Conservation (phyloP, 2,888 invertebrate genomes). For the Odontothrips loti region DNA sequence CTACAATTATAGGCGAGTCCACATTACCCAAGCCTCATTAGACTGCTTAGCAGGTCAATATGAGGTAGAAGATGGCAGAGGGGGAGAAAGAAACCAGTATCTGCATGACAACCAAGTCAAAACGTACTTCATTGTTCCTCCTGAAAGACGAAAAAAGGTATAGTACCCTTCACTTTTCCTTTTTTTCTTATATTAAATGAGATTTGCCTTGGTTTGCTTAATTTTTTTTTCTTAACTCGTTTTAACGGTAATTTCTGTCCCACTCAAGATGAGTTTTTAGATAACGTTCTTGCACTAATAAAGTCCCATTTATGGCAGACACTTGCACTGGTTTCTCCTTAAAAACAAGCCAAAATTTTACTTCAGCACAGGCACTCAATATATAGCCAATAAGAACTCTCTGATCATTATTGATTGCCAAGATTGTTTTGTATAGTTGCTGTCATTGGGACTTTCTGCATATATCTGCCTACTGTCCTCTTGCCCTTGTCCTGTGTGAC, state of each 20-base stretch:
- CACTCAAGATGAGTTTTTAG: too few species aligned
- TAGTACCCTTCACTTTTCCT: conserved; percentile 38
- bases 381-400: too few species aligned
- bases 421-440: too few species aligned
- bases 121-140: conserved; percentile 86
- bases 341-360: too few species aligned
- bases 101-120: conserved; percentile 77
- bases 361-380: too few species aligned
- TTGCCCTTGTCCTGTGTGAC: too few species aligned
- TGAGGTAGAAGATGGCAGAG: conserved; percentile 84
- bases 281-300: too few species aligned
- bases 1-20: conserved; percentile 60
- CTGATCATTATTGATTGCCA: too few species aligned
- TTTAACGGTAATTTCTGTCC: background rate
- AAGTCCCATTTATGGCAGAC: background rate
- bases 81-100: conserved; percentile 76
- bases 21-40: conserved; percentile 78
- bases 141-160: conserved; percentile 78
- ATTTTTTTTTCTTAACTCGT: background rate
- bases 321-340: background rate
- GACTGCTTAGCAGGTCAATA: conserved; percentile 83
- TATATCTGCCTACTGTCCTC: too few species aligned
- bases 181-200: conserved; percentile 25
- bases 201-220: background rate
- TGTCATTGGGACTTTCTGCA: too few species aligned